These are phyloP conservation scores for Chaetoderma sp. DNA, from an alignment of 2,888 invertebrate genomes.

Conservation along the genomic window DNA sequence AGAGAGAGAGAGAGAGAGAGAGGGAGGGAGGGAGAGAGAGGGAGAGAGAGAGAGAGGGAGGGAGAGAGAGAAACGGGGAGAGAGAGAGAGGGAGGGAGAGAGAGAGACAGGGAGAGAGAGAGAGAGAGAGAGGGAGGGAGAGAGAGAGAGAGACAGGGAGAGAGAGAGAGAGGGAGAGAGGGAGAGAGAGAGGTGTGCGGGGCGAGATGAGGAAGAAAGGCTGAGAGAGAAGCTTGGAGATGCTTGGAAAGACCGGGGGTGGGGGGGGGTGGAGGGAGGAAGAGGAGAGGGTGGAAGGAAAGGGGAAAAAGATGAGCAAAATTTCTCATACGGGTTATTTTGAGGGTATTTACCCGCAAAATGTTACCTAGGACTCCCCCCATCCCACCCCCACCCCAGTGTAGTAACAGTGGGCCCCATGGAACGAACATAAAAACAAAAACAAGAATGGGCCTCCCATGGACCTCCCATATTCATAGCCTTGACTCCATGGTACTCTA, in stretches of 20 bases:
- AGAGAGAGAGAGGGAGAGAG: constrained; percentile 3
- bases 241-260: not conserved
- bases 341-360: not conserved
- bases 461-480: too few relatives aligned
- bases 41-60: constrained; percentile 7
- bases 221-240: not conserved
- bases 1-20: too few relatives aligned
- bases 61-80: not conserved
- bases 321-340: constrained; percentile 13
- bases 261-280: not conserved
- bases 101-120: too few relatives aligned
- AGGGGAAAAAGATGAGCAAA: constrained; percentile 24
- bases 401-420: constrained; percentile 16
- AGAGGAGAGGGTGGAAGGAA: not conserved
- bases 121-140: constrained; percentile 5
- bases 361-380: too few relatives aligned
- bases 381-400: too few relatives aligned
- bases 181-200: too few relatives aligned
- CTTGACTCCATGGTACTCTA: not conserved
- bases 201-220: not conserved
- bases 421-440: not conserved
- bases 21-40: constrained; percentile 14
- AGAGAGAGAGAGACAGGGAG: constrained; percentile 8
- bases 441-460: too few relatives aligned
- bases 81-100: constrained; percentile 1